Evolutionary conservation across 2,888 invertebrate genomes (phyloP).

Genomic region (Halictus quadricinctus): DNA sequence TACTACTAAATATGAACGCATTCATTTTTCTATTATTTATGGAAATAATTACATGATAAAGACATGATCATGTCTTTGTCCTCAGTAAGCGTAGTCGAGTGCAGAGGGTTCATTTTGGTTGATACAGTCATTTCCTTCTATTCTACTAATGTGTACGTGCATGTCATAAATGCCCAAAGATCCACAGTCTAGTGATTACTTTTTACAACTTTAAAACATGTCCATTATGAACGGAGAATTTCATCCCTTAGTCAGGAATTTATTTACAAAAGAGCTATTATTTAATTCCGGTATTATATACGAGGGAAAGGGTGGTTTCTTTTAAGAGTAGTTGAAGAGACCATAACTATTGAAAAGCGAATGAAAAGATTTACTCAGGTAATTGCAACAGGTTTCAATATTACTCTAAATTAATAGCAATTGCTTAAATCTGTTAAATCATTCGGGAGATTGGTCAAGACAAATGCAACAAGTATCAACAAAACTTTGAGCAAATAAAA

Average conservation of each 20-base stretch:
- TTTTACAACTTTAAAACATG: background rate
- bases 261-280: background rate
- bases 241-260: background rate
- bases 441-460: too few relatives aligned
- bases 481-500: background rate
- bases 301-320: background rate
- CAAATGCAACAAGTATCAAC: too few relatives aligned
- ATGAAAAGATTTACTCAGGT: background rate
- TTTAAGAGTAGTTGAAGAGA: background rate
- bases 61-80: background rate
- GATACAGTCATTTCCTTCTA: background rate
- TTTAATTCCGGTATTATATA: background rate
- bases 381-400: background rate
- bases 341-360: background rate
- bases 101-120: background rate
- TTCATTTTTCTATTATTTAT: background rate
- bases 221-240: background rate
- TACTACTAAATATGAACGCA: background rate
- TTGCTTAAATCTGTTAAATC: too few relatives aligned
- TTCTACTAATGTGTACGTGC: background rate
- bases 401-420: too few relatives aligned
- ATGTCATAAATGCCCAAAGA: background rate
- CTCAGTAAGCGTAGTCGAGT: background rate
- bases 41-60: too few relatives aligned
- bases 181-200: background rate